phyloP scores from a whole-genome alignment of 2,113 vertebrate genomes.

The Pristiophorus japonicus region DNA sequence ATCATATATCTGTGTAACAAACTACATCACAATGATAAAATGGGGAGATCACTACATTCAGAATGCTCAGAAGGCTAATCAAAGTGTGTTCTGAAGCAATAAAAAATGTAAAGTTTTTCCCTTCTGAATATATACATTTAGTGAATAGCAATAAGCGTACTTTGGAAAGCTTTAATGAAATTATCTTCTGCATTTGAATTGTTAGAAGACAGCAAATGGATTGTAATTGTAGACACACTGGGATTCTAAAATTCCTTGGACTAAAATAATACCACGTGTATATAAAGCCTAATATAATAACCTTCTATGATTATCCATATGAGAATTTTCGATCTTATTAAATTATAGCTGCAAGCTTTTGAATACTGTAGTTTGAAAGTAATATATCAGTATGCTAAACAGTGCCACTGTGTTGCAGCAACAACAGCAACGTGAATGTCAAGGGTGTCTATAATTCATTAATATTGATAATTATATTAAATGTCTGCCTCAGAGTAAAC shows the following conservation, averaged over 20 bases:
- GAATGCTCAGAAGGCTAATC: not conserved
- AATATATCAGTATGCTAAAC: not conserved
- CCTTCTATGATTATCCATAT: not conserved
- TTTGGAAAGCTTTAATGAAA: not conserved
- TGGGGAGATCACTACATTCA: no score
- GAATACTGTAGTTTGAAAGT: not conserved
- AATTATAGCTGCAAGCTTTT: not conserved
- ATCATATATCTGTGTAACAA: not conserved
- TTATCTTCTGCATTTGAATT: not conserved
- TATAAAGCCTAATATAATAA: not conserved
- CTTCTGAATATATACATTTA: not conserved
- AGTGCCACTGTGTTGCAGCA: not conserved
- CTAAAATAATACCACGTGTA: not conserved
- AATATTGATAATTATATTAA: constrained; percentile 12
- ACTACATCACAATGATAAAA: not conserved
- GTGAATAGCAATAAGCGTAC: not conserved
- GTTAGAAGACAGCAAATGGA: not conserved
- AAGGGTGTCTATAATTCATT: not conserved
- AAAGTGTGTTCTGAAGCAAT: not conserved
- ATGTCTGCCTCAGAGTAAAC: not conserved
- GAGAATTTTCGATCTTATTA: not conserved
- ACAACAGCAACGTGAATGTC: not conserved
- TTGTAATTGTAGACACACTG: not conserved
- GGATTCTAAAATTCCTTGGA: not conserved
- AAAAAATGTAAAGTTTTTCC: not conserved